Conservation (phyloP, 2,888 invertebrate species). For the Euzophera pinguis region DNA sequence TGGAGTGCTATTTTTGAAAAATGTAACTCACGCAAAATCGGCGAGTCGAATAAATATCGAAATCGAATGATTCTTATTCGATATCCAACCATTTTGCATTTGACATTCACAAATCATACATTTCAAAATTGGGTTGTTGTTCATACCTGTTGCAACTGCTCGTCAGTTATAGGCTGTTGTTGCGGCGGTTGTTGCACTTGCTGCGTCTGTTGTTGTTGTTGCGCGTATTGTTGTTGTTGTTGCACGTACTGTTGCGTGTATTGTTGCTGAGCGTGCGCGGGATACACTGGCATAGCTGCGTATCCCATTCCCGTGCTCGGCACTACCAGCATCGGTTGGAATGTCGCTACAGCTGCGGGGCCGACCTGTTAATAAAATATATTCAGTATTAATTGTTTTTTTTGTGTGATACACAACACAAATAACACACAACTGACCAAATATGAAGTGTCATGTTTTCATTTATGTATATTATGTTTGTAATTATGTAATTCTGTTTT, state of each 20-base stretch:
- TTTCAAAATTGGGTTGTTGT: too few species aligned
- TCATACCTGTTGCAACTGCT: slow-evolving; percentile 64
- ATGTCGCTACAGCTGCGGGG: slow-evolving; percentile 69
- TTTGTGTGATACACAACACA: too few species aligned
- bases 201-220: slow-evolving; percentile 22
- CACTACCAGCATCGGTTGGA: slow-evolving; percentile 85
- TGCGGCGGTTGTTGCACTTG: slow-evolving; percentile 29
- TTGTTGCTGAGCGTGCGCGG: slow-evolving; percentile 39
- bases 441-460: too few species aligned
- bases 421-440: too few species aligned
- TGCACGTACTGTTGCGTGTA: slow-evolving; percentile 19
- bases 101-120: too few species aligned
- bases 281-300: slow-evolving; percentile 75
- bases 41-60: too few species aligned
- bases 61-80: too few species aligned
- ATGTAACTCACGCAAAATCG: too few species aligned
- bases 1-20: too few species aligned
- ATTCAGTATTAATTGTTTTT: not conserved
- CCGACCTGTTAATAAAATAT: slow-evolving; percentile 25
- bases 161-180: slow-evolving; percentile 45
- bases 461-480: too few species aligned
- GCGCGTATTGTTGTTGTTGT: slow-evolving; percentile 27
- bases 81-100: too few species aligned
- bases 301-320: slow-evolving; percentile 80
- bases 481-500: too few species aligned